Evolutionary conservation across 2,888 invertebrate genomes (phyloP), one percentile per base, ranked within the genome.

Genomic region (Penaeus monodon): DNA sequence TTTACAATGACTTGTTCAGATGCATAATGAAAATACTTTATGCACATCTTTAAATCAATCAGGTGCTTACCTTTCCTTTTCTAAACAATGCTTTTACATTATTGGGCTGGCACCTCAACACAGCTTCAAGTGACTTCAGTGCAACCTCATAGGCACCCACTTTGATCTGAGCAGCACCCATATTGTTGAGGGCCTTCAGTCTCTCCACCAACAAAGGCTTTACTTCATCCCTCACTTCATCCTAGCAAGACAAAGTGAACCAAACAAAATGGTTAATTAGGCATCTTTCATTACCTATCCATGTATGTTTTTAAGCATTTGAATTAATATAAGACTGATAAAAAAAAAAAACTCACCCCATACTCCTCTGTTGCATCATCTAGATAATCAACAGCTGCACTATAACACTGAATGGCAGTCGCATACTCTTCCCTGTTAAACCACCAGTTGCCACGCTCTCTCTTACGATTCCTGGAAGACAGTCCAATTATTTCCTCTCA

Each of bases 1-100:
- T 49, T 49, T 14, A 49, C 14, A 49, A 49, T 49, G 12, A 49
- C 49, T 12, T 1, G 12, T 49, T 3, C 57, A 57, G 17, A 3
- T 57, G 57, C 57, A 57, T 57, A 20, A 17, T 20, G 57, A 57
- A 57, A 57, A 20, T 57, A 10, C 49, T 57, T 57, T 57, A 57
- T 17, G 10, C 17, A 57, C 17, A 57, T 14, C 49, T 68, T 68
- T 12, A 68, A 68, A 68, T 29, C n/a, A 70, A 70, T 70, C 29
- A 70, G 29, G 70, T 24, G 22, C 88, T 78, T 77, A 90, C 94
- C 92, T 95, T 95, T 91, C 96, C 96, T 93, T 97, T 97, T 91
- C 98, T 95, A 92, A 96, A 98, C 24, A 98, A 93, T 0, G 98
- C 98, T 92, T 98, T 98, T 0, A 97, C 95, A 93, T 98, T 98